Evolutionary conservation across 2,888 invertebrate genomes (phyloP), one percentile per base, ranked within the genome.

Genomic region (Torymus aiolomorphi): DNA sequence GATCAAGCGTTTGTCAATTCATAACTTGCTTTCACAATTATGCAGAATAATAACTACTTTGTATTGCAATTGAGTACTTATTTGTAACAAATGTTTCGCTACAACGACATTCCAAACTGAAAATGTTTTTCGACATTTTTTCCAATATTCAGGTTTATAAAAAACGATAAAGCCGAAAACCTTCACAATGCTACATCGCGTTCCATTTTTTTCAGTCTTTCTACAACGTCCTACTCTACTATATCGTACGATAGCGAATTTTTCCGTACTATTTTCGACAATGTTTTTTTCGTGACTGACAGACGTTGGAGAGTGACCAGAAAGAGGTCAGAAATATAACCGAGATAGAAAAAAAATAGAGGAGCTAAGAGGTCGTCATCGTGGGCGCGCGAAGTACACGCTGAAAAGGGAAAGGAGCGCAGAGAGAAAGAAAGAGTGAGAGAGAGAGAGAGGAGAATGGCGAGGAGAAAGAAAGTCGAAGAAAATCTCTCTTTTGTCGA

Each of bases 401-500:
- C 14, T n/a, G 63, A 63, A 63, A 73, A 16, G 62, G 62, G 49
- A 71, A 42, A 59, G 49, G 52, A 20, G 49, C 57, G 54, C 4
- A 18, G 11, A 14, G 2, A 16, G n/a, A 71, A 18, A 52, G 14
- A 57, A n/a, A 76, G 24, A 71, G 24, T 2, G 12, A 14, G 2
- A 8, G 12, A 31, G 10, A 71, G n/a, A n/a, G n/a, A n/a, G n/a
- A n/a, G n/a, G 49, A 52, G 14, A 57, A 16, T 69, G 16, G 31
- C 31, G 31, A 31, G 31, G 31, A 31, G 31, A 31, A 71, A 72
- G 54, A 51, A 20, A 42, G 69, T 62, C 16, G 16, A 57, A 52
- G 63, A 63, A 74, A 62, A 69, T 67, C 69, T 56, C 70, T 70
- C 57, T 63, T 70, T 74, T 69, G 74, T 59, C 31, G 16, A n/a